Evolutionary conservation across 2,113 vertebrate genomes (phyloP).

Genomic region (Ursus arctos): DNA sequence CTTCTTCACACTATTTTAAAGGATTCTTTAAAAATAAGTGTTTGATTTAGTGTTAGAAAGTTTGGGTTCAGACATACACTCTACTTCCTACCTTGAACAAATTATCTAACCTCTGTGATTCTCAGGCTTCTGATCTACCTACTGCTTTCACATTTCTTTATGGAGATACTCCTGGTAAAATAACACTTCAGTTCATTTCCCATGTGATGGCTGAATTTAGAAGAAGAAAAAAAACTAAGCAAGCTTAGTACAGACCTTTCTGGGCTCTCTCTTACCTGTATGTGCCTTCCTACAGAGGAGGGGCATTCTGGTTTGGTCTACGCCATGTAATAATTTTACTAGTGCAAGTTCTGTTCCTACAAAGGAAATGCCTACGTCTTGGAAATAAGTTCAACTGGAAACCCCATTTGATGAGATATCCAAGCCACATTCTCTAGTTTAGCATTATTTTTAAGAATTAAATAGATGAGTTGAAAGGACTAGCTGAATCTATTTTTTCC

Average conservation of each 20-base stretch:
- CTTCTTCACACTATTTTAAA: not conserved
- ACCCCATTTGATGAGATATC: not conserved
- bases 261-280: not conserved
- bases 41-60: slow-evolving; percentile 54
- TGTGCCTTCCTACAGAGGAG: not conserved
- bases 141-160: not conserved
- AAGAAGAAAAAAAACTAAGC: not conserved
- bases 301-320: not conserved
- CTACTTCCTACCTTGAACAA: not conserved
- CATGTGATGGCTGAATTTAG: not conserved
- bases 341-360: not conserved
- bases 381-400: slow-evolving; percentile 1
- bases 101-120: not conserved
- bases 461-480: not conserved
- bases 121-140: not conserved
- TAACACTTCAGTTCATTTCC: not conserved
- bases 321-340: not conserved
- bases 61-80: not conserved
- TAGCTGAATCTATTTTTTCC: not conserved
- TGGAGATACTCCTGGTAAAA: not conserved
- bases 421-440: not conserved
- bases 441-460: not conserved
- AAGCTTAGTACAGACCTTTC: not conserved
- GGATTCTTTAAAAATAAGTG: not conserved
- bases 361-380: not conserved